A percentile compares a stretch with the other conserved stretches of the same genome.
Conservation (phyloP, 2,113 vertebrate species). For the Phrynosoma platyrhinos region DNA sequence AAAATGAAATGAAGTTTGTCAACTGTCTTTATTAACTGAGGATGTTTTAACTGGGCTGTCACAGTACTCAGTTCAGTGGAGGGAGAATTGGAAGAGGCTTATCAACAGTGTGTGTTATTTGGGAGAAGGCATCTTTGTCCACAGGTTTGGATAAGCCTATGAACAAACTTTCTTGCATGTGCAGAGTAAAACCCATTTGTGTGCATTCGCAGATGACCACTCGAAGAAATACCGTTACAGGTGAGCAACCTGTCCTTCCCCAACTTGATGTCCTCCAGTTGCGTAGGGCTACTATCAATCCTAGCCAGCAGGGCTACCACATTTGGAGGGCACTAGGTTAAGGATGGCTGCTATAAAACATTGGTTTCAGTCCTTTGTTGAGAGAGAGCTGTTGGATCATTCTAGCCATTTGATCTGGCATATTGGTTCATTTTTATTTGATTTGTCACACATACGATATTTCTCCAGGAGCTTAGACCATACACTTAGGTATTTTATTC, state of each 20-base stretch:
- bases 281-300: background rate
- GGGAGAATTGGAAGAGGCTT: background rate
- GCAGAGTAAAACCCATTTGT: no score
- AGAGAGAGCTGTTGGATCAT: background rate
- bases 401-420: background rate
- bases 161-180: background rate
- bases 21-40: background rate
- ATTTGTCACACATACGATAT: background rate
- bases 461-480: background rate
- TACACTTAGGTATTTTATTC: background rate
- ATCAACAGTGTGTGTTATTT: no score
- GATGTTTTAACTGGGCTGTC: background rate
- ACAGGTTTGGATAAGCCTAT: background rate
- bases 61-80: background rate
- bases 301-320: background rate
- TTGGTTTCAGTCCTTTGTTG: background rate
- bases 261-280: background rate
- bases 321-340: background rate
- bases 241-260: no score
- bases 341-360: background rate
- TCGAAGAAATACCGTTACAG: no score
- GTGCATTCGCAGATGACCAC: no score
- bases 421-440: background rate
- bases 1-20: constrained; percentile 4
- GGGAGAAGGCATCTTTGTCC: background rate